Evolutionary conservation across 2,888 invertebrate species (phyloP).

Genomic region (Drosophila prostipennis): DNA sequence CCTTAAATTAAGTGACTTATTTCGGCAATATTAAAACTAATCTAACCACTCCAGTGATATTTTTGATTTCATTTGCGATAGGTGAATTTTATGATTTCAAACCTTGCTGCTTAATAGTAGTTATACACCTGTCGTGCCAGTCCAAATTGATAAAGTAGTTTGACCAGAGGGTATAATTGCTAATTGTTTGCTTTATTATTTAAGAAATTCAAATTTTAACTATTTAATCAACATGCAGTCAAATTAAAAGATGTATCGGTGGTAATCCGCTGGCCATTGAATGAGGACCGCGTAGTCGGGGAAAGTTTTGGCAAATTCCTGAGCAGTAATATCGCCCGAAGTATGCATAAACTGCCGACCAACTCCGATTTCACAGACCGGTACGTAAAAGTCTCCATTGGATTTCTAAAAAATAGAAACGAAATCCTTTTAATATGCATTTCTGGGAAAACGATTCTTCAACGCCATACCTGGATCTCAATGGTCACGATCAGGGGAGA

Average conservation of each 20-base stretch:
- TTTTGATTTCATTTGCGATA: neutral
- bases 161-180: neutral
- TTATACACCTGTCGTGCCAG: neutral
- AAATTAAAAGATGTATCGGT: conserved; percentile 73
- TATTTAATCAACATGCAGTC: neutral
- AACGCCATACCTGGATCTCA: conserved; percentile 54
- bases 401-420: conserved; percentile 38
- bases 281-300: conserved; percentile 84
- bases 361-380: conserved; percentile 82
- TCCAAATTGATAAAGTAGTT: neutral
- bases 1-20: too few species aligned
- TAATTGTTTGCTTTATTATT: neutral
- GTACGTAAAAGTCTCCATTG: conserved; percentile 52
- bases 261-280: conserved; percentile 85
- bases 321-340: conserved; percentile 82
- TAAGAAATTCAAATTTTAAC: neutral
- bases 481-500: conserved; percentile 65
- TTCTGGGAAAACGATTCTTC: accelerated
- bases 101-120: neutral
- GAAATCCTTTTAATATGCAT: too few species aligned
- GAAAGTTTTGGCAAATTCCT: conserved; percentile 84
- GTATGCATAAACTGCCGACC: conserved; percentile 84
- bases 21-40: too few species aligned
- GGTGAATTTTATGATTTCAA: neutral
- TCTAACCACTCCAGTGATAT: too few species aligned